phyloP scores from a whole-genome alignment of 2,888 invertebrate species.

The Agrenia bidenticulata region DNA sequence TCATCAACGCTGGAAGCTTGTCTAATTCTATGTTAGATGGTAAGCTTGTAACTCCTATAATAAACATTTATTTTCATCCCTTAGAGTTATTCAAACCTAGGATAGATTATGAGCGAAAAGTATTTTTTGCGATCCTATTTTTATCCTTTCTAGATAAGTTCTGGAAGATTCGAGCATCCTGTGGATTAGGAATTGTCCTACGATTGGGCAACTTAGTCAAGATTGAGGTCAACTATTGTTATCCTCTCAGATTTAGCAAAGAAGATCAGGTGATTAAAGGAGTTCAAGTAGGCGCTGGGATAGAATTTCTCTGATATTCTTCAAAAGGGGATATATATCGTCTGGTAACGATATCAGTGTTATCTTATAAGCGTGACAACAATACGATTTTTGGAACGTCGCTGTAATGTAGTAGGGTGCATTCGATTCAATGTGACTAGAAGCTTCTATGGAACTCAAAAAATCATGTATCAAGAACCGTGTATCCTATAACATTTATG shows the following conservation, averaged over 20 bases:
- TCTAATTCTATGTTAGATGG: constrained; percentile 57
- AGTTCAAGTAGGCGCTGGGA: constrained; percentile 81
- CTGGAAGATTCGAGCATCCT: constrained; percentile 64
- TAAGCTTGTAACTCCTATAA: no score
- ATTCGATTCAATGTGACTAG: no score
- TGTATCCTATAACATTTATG: no score
- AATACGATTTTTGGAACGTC: no score
- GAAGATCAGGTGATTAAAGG: constrained; percentile 70
- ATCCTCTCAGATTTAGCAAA: constrained; percentile 68
- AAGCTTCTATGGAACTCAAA: no score
- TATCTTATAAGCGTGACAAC: no score
- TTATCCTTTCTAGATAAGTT: constrained; percentile 20
- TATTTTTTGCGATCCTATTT: no score
- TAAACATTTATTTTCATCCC: constrained; percentile 5
- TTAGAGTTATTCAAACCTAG: neutral
- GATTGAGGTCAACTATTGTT: constrained; percentile 90
- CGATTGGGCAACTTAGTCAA: constrained; percentile 81
- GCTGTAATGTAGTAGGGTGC: no score
- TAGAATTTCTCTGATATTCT: constrained; percentile 73
- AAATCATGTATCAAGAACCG: no score
- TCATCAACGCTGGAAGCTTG: constrained; percentile 84
- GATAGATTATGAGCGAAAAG: no score
- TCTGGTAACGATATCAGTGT: no score
- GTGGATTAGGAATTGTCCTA: constrained; percentile 81
- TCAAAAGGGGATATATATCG: no score